Percentiles rank a stretch among this genome's conserved stretches.
phyloP scores from a whole-genome alignment of 2,113 vertebrate genomes.

The Coturnix japonica region DNA sequence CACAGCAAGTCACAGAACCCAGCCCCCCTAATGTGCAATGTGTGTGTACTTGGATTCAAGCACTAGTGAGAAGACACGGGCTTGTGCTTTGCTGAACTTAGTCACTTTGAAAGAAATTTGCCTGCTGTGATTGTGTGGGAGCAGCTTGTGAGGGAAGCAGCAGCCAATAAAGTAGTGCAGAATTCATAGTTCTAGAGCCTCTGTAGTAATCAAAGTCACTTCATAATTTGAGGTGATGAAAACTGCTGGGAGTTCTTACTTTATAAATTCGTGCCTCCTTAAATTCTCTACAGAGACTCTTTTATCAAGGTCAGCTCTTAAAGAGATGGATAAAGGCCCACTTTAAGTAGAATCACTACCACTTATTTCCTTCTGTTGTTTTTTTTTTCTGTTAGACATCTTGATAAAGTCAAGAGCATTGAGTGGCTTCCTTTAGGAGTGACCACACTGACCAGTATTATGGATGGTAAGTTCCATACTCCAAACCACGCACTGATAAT shows the following conservation, averaged over 20 bases:
- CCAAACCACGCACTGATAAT: neutral
- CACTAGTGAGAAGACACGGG: neutral
- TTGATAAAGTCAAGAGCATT: neutral
- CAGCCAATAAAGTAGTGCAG: neutral
- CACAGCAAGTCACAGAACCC: rapidly evolving
- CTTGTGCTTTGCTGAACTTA: neutral
- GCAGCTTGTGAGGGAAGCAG: neutral
- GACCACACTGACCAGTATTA: neutral
- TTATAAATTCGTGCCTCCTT: conserved; percentile 28
- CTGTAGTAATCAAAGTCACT: neutral
- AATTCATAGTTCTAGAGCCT: neutral
- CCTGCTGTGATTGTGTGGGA: neutral
- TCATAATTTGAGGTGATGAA: conserved; percentile 1
- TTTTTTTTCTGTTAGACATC: neutral
- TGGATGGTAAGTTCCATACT: neutral
- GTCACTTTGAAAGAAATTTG: neutral
- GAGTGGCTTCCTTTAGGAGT: neutral
- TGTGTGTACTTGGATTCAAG: neutral
- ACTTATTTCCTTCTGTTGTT: neutral
- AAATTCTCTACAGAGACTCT: neutral
- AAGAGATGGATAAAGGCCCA: neutral
- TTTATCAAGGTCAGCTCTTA: conserved; percentile 7
- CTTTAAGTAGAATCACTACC: neutral
- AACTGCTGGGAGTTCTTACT: neutral
- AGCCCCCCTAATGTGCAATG: neutral